A percentile compares a stretch with the other conserved stretches of the same genome.
Evolutionary conservation across 2,888 invertebrate genomes (phyloP).

Genomic region (Diploptera punctata): DNA sequence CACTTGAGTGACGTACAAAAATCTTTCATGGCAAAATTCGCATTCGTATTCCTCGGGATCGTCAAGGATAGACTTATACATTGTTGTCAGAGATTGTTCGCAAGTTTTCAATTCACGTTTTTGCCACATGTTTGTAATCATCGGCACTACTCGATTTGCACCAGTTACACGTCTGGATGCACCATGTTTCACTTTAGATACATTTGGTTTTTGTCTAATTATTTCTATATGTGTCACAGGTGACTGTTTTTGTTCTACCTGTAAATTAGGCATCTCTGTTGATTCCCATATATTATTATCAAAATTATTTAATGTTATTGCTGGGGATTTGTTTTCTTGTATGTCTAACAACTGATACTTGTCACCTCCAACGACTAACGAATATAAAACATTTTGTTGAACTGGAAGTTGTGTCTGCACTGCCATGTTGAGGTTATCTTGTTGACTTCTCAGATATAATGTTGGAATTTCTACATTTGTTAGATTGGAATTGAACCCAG

Average conservation of each 20-base stretch:
- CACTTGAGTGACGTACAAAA: conserved; percentile 32
- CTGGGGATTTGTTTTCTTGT: not conserved
- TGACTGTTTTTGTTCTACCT: not conserved
- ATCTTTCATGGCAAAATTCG: conserved; percentile 20
- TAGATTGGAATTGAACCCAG: not conserved
- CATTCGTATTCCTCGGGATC: conserved; percentile 32
- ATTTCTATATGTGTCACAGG: conserved; percentile 40
- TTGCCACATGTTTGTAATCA: conserved; percentile 38
- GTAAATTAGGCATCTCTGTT: not conserved
- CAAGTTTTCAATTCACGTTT: not conserved
- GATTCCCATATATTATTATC: not conserved
- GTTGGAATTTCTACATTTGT: not conserved
- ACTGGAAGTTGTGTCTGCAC: not conserved
- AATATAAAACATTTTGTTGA: not conserved
- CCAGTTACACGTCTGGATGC: conserved; percentile 33
- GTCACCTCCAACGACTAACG: not conserved
- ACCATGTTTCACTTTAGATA: conserved; percentile 8
- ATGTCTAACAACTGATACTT: not conserved
- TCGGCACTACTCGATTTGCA: conserved; percentile 39
- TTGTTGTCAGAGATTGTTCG: conserved; percentile 24
- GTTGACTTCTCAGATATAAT: not conserved
- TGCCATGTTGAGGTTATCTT: not conserved
- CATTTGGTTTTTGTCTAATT: not conserved
- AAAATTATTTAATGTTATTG: no score
- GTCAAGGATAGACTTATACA: conserved; percentile 30